Evolutionary conservation across 2,797 vertebrate genomes (phyloP), one percentile per base, ranked within the genome.

Genomic region (Enteromius viviparus): DNA sequence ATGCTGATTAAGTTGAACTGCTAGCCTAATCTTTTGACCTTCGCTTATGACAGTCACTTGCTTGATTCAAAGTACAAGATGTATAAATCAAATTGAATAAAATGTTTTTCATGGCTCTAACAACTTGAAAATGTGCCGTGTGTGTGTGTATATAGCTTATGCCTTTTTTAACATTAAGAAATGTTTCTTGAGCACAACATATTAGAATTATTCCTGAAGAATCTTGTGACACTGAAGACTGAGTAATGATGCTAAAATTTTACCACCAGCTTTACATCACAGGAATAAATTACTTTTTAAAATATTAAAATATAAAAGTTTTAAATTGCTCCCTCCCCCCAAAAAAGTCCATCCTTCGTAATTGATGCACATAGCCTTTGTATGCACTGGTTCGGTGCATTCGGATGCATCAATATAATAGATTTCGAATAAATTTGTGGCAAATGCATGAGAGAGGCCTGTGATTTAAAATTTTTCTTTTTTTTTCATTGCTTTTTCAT

Each of bases 1-100:
- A 64, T 58, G 51, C 53, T 76, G 72, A 58, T 76, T 58, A 26
- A 58, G 51, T 76, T 76, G 21, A 76, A 40, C 6, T 58, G 32
- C 17, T 23, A 32, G 14, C 60, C 60, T 55, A 34, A 75, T 58
- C 49, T 14, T n/a, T 34, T 75, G 72, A 58, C 34, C 72, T 34
- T 37, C 1, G 21, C 34, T 17, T 12, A 58, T 40, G 32, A 51
- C 26, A 17, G 7, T 17, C 32, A 58, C 51, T 17, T n/a, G 32
- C 29, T 15, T 32, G 21, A 76, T 58, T 21, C 72, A 58, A 23
- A 58, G 1, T 58, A 21, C 58, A 55, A 66, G 32, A 19, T 21
- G 17, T 66, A 5, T n/a, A 66, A 65, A 58, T 76, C 34, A 40
- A 58, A 23, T 11, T 23, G 12, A 37, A 55, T 15, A 74, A 7